Evolutionary conservation across 2,888 invertebrate species (phyloP).

Genomic region (Microplitis manilae): DNA sequence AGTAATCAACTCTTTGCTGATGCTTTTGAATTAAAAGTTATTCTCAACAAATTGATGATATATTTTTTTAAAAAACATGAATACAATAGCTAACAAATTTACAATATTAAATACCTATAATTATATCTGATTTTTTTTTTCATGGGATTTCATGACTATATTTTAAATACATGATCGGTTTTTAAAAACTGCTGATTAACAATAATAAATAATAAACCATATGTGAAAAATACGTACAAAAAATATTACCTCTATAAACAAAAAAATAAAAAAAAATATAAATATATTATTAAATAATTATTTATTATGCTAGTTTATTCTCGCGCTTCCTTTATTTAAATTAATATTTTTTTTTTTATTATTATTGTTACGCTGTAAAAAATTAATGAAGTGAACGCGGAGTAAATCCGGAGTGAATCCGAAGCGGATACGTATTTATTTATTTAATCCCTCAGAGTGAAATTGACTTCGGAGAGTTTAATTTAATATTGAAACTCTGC

Average conservation of each 20-base stretch:
- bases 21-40: no score
- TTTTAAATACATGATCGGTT: conserved; percentile 32
- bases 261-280: conserved; percentile 4
- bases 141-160: conserved; percentile 28
- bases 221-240: conserved; percentile 22
- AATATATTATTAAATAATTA: conserved; percentile 12
- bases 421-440: no score
- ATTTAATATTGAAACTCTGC: no score
- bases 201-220: conserved; percentile 27
- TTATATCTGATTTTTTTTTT: conserved; percentile 1
- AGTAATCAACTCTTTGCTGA: no score
- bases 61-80: no score
- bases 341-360: neutral
- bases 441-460: no score
- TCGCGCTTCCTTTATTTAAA: conserved; percentile 8
- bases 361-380: neutral
- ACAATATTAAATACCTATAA: neutral
- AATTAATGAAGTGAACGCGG: no score
- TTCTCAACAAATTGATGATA: no score
- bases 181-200: conserved; percentile 32
- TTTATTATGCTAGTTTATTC: conserved; percentile 15
- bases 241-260: conserved; percentile 34
- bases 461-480: no score
- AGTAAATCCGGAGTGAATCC: no score
- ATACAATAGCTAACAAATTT: neutral